Conservation (phyloP, 1,140 invertebrate genomes). For the Drosophila teissieri region DNA sequence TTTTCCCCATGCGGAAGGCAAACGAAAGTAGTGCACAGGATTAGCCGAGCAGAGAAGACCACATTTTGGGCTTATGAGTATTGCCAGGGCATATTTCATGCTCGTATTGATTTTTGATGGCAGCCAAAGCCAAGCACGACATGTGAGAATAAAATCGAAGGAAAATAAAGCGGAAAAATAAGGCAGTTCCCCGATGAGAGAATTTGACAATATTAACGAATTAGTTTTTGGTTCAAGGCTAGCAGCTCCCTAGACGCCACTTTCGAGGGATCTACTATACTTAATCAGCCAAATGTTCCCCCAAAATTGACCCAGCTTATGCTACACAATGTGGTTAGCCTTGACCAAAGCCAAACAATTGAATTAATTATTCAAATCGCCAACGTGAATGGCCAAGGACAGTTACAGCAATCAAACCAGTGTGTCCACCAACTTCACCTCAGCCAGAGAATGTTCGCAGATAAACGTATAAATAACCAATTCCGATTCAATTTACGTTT, state of each 20-base stretch:
- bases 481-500: constrained; percentile 33
- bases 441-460: not conserved
- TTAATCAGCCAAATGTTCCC: not conserved
- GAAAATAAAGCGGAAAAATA: constrained; percentile 18
- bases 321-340: constrained; percentile 6
- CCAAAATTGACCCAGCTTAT: not conserved
- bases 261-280: too few relatives aligned
- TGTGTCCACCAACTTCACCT: constrained; percentile 1
- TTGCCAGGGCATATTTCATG: constrained; percentile 36
- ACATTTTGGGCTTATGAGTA: constrained; percentile 38
- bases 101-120: constrained; percentile 49
- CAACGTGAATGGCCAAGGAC: not conserved
- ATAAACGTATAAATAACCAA: constrained; percentile 37
- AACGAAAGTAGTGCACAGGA: constrained; percentile 40
- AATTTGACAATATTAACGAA: not conserved
- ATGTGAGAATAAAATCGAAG: constrained; percentile 26
- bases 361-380: constrained; percentile 3
- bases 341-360: not conserved
- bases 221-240: too few relatives aligned
- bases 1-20: constrained; percentile 20
- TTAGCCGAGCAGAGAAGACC: constrained; percentile 9
- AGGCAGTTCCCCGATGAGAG: constrained; percentile 13
- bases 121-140: constrained; percentile 21
- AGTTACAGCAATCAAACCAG: constrained; percentile 18
- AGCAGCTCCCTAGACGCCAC: too few relatives aligned